Evolutionary conservation across 2,888 invertebrate species (phyloP).

Genomic region (Agrotis ipsilon): DNA sequence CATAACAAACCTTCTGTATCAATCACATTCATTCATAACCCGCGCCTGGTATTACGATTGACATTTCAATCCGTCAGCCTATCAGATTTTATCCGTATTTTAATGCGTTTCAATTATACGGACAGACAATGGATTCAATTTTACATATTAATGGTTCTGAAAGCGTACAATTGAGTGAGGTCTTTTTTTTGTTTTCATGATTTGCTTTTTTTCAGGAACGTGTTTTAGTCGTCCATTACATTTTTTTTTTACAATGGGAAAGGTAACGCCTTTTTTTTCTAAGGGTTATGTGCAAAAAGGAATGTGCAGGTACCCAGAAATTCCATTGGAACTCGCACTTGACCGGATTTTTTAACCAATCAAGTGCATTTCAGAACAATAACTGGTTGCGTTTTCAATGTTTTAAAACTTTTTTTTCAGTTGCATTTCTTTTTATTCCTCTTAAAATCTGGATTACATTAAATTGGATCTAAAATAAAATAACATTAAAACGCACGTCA

Average conservation of each 20-base stretch:
- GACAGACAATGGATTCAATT: conserved; percentile 42
- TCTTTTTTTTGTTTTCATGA: conserved; percentile 12
- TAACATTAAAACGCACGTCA: conserved; percentile 20
- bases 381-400: too few species aligned
- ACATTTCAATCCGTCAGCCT: conserved; percentile 52
- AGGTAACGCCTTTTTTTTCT: neutral
- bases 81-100: conserved; percentile 52
- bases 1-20: conserved; percentile 20
- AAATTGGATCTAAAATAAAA: too few species aligned
- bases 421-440: too few species aligned
- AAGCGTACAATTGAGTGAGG: conserved; percentile 40
- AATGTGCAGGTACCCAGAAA: neutral
- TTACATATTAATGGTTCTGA: conserved; percentile 53
- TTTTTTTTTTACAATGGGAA: conserved; percentile 15
- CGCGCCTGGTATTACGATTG: conserved; percentile 49
- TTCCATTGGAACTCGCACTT: too few species aligned
- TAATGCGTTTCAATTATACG: conserved; percentile 46
- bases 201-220: conserved; percentile 5
- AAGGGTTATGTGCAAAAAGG: too few species aligned
- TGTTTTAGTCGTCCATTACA: neutral
- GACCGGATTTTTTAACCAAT: too few species aligned
- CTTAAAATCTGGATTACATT: too few species aligned
- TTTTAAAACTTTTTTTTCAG: too few species aligned
- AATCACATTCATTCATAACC: conserved; percentile 17
- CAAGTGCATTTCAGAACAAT: too few species aligned